These are phyloP conservation scores for Actenoides hombroni DNA, from an alignment of 2,113 vertebrate species.

Conservation along the genomic window DNA sequence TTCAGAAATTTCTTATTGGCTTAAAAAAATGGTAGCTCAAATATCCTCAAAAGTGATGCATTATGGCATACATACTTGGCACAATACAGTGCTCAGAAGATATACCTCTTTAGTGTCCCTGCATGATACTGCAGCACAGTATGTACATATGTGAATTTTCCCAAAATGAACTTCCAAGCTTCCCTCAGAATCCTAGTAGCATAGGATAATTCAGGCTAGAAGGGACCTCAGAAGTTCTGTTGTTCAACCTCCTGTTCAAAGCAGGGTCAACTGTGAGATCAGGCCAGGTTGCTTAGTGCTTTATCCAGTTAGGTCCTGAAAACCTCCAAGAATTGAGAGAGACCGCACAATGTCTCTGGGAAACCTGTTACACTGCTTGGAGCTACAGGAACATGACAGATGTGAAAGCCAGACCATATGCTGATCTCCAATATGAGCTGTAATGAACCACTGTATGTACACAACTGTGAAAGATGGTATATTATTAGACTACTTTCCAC, in stretches of 20 bases:
- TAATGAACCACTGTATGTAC: not conserved
- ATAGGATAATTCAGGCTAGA: not conserved
- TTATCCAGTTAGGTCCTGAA: not conserved
- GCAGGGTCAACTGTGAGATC: not conserved
- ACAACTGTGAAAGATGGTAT: not conserved
- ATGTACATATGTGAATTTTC: not conserved
- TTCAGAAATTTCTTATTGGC: not conserved
- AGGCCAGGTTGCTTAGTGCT: not conserved
- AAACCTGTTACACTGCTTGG: not conserved
- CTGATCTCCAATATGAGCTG: not conserved
- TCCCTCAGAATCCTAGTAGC: not conserved
- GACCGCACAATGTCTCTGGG: not conserved
- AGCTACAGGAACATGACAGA: not conserved
- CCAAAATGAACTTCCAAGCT: not conserved
- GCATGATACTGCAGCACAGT: not conserved
- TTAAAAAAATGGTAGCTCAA: not conserved
- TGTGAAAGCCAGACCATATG: not conserved
- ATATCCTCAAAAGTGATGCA: not conserved
- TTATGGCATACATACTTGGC: rapidly evolving
- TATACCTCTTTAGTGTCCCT: not conserved
- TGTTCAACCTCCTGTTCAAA: not conserved
- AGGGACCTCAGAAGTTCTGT: not conserved
- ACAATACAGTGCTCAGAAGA: not conserved
- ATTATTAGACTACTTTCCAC: not conserved
- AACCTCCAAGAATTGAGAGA: not conserved